A percentile compares a stretch with the other conserved stretches of the same genome.
Conservation (phyloP, 2,888 invertebrate species). For the Sericinus montela region DNA sequence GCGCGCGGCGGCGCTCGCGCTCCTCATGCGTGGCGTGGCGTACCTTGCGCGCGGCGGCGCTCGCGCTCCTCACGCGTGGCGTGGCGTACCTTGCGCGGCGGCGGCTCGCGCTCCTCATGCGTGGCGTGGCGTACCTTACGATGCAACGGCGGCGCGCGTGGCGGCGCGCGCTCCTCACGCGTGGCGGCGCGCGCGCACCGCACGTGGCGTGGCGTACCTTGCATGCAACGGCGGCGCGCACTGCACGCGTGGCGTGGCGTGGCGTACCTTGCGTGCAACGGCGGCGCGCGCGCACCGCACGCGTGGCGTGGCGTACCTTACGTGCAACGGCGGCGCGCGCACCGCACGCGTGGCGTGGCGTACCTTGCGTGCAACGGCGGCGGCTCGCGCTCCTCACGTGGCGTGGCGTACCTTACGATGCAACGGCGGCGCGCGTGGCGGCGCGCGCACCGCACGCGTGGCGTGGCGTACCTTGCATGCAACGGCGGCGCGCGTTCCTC, state of each 20-base stretch:
- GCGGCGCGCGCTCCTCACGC: too few species aligned
- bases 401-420: too few species aligned
- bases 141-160: too few species aligned
- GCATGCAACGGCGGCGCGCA: conserved; percentile 86
- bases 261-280: conserved; percentile 90
- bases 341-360: too few species aligned
- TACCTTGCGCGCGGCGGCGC: conserved; percentile 90
- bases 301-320: too few species aligned
- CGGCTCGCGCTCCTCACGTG: too few species aligned
- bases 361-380: too few species aligned
- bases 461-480: conserved; percentile 92
- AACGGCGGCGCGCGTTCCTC: conserved; percentile 91
- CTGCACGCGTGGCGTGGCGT: conserved; percentile 87
- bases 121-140: too few species aligned
- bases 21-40: conserved; percentile 87
- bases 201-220: too few species aligned
- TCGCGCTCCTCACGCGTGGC: conserved; percentile 93
- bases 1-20: conserved; percentile 87
- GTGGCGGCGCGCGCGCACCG: too few species aligned
- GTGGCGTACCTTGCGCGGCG: conserved; percentile 97
- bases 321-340: too few species aligned
- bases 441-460: conserved; percentile 89
- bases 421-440: conserved; percentile 87
- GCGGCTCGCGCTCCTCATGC: conserved; percentile 95
- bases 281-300: conserved; percentile 95